Percentiles rank a stretch among this genome's conserved stretches.
Conservation (phyloP, 2,113 vertebrate genomes). For the Excalfactoria chinensis region DNA sequence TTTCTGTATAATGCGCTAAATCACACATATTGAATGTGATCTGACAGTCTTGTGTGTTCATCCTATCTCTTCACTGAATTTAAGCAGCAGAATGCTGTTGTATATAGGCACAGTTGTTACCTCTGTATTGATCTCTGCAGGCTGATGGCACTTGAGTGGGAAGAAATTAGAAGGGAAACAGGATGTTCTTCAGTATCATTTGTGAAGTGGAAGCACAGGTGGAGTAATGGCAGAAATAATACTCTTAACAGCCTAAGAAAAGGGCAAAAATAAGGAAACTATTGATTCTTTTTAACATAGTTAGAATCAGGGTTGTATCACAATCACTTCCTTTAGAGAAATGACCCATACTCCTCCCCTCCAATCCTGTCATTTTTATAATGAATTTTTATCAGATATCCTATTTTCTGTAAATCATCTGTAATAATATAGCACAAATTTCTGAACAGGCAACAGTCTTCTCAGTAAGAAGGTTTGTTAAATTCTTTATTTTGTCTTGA, state of each 20-base stretch:
- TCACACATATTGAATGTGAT: background rate
- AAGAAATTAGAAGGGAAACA: background rate
- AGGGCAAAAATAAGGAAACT: constrained; percentile 59
- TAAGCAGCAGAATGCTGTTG: background rate
- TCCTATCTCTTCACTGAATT: background rate
- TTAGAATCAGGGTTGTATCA: constrained; percentile 54
- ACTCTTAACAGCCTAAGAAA: constrained; percentile 45
- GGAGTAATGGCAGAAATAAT: constrained; percentile 31
- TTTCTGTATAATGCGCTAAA: background rate
- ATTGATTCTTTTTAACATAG: constrained; percentile 63
- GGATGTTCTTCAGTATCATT: constrained; percentile 20
- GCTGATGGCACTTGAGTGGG: background rate
- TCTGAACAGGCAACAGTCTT: background rate
- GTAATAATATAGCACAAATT: background rate
- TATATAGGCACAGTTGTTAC: background rate
- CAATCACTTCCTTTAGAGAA: constrained; percentile 52
- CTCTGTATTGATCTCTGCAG: background rate
- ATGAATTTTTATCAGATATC: constrained; percentile 36
- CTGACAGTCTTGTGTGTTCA: background rate
- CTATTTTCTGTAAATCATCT: constrained; percentile 27
- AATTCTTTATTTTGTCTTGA: background rate
- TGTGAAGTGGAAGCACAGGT: background rate
- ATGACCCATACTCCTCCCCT: constrained; percentile 18
- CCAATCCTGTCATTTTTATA: constrained; percentile 43
- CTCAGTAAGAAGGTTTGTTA: background rate